A percentile compares a stretch with the other conserved stretches of the same genome.
Evolutionary conservation across 2,797 vertebrate species (phyloP).

Genomic region (Sparidentex hasta): DNA sequence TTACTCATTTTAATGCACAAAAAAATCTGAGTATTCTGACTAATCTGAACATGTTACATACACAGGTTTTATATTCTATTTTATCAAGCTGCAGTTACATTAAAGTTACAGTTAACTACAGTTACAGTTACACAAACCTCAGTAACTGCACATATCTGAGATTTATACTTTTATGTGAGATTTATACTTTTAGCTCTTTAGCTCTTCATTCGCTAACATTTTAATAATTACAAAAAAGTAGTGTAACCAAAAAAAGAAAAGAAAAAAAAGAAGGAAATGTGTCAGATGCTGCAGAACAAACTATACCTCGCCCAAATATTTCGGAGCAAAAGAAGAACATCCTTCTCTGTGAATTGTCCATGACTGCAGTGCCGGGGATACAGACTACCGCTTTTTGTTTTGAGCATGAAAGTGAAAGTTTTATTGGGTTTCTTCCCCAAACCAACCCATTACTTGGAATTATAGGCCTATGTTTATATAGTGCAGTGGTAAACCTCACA

Average conservation of each 20-base stretch:
- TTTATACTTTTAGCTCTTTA: not conserved
- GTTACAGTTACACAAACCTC: too few relatives aligned
- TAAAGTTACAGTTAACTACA: too few relatives aligned
- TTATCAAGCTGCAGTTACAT: not conserved
- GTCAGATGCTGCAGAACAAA: not conserved
- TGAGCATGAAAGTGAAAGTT: not conserved
- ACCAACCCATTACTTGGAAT: too few relatives aligned
- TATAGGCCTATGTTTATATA: too few relatives aligned
- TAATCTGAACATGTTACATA: not conserved
- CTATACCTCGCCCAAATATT: slow-evolving; percentile 35
- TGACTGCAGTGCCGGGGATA: slow-evolving; percentile 5
- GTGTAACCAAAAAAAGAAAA: not conserved
- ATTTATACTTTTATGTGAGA: not conserved
- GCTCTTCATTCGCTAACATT: not conserved
- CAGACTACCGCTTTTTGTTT: slow-evolving; percentile 12
- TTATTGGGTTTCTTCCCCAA: too few relatives aligned
- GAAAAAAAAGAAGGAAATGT: not conserved
- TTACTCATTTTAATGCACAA: not conserved
- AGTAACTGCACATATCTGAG: not conserved
- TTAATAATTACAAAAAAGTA: not conserved
- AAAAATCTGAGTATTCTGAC: not conserved
- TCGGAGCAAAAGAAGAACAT: not conserved
- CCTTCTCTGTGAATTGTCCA: slow-evolving; percentile 28
- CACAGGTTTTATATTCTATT: not conserved
- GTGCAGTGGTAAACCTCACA: not conserved